phyloP scores from a whole-genome alignment of 1,140 invertebrate species.

The Leptinotarsa undecemlineata region DNA sequence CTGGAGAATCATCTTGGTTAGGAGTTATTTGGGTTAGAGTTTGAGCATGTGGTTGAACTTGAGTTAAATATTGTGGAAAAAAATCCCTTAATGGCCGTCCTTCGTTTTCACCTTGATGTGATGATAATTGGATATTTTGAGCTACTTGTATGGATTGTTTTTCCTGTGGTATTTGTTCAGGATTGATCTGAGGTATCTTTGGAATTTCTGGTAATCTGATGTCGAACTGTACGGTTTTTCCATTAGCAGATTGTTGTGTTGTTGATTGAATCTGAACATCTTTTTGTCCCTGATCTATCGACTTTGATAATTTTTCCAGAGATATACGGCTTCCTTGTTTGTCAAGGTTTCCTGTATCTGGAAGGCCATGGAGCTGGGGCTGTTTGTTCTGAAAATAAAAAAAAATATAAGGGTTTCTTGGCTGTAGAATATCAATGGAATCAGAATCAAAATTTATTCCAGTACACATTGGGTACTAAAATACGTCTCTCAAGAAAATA shows the following conservation, averaged over 20 bases:
- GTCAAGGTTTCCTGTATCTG: conserved; percentile 3
- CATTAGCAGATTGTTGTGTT: neutral
- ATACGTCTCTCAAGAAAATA: too few relatives aligned
- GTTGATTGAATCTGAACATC: neutral
- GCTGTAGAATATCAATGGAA: too few relatives aligned
- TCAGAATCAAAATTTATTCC: too few relatives aligned
- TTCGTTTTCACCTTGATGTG: neutral
- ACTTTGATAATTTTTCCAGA: neutral
- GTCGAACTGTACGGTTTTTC: neutral
- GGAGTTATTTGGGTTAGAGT: neutral
- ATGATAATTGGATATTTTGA: neutral
- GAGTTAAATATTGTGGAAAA: neutral
- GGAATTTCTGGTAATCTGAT: neutral
- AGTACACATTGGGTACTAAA: too few relatives aligned
- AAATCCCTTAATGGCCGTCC: neutral
- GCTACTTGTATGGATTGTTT: neutral
- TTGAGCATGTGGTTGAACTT: neutral
- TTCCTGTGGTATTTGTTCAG: neutral
- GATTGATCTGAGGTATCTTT: neutral
- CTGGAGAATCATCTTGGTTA: neutral
- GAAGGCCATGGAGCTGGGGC: conserved; percentile 20
- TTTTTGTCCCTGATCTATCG: neutral
- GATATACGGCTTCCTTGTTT: neutral
- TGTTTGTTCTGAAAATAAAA: conserved; percentile 15
- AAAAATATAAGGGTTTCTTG: neutral